A percentile compares a stretch with the other conserved stretches of the same genome.
Conservation (phyloP, 2,113 vertebrate species). For the Felis chaus region DNA sequence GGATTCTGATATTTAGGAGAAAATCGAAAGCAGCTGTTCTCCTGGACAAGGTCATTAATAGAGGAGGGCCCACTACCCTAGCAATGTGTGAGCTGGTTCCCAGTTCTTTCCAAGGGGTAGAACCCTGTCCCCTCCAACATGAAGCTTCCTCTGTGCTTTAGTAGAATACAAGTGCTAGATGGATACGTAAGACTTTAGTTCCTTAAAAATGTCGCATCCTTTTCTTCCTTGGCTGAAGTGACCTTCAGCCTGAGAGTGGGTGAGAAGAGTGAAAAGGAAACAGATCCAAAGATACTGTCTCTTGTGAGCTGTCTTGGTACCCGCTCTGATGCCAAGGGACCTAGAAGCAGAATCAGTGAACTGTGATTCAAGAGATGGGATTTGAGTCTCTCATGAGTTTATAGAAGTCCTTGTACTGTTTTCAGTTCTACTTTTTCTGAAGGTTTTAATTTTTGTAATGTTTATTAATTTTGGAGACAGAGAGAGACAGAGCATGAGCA, state of each 20-base stretch:
- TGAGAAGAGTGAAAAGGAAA: neutral
- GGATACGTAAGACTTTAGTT: neutral
- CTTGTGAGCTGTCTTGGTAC: neutral
- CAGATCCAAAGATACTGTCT: fast-evolving
- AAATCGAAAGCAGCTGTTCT: neutral
- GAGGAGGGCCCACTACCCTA: neutral
- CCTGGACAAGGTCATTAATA: neutral
- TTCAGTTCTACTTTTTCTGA: neutral
- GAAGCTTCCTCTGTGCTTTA: fast-evolving
- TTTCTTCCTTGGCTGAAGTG: neutral
- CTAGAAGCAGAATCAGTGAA: neutral
- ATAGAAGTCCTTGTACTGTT: neutral
- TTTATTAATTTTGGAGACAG: too few species aligned
- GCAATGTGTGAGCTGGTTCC: fast-evolving
- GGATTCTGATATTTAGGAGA: neutral
- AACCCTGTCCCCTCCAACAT: neutral
- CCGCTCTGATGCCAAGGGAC: fast-evolving
- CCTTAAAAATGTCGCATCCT: neutral
- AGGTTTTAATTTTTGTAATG: too few species aligned
- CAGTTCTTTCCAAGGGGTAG: too few species aligned
- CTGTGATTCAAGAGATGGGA: neutral
- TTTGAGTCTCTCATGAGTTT: fast-evolving
- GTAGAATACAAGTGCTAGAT: neutral
- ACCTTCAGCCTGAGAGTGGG: neutral
- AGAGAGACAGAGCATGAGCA: too few species aligned